Evolutionary conservation across 1,140 invertebrate genomes (phyloP).

Genomic region (Hylaeus anthracinus): DNA sequence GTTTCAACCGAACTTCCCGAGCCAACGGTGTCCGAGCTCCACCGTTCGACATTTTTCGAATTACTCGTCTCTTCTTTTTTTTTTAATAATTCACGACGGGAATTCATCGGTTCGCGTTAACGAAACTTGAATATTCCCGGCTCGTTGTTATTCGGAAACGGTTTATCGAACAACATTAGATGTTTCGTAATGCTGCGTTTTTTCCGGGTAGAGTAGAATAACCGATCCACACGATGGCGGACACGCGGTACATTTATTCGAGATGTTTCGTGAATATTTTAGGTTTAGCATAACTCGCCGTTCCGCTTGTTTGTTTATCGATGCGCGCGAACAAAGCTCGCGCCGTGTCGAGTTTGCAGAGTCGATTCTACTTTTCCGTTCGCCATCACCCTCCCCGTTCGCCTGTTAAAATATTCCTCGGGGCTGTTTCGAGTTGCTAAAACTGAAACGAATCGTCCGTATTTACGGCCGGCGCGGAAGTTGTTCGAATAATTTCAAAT

Average conservation of each 20-base stretch:
- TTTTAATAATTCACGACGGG: background rate
- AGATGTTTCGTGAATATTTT: constrained; percentile 10
- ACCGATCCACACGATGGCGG: too few relatives aligned
- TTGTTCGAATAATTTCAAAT: background rate
- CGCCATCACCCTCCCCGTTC: background rate
- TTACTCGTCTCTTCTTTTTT: too few relatives aligned
- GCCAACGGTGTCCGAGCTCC: background rate
- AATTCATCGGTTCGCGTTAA: too few relatives aligned
- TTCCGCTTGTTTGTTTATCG: background rate
- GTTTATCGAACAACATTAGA: background rate
- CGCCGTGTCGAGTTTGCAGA: background rate
- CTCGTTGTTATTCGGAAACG: background rate
- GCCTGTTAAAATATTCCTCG: background rate
- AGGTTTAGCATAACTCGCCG: background rate
- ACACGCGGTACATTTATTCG: background rate
- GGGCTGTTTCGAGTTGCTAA: background rate
- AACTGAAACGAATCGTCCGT: background rate
- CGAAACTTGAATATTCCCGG: too few relatives aligned
- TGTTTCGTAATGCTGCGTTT: too few relatives aligned
- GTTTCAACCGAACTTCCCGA: background rate
- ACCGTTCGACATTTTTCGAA: background rate
- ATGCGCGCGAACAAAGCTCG: background rate
- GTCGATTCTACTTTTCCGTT: background rate
- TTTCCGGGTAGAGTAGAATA: too few relatives aligned
- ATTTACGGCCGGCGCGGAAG: background rate